Evolutionary conservation across 2,797 vertebrate species (phyloP).

Genomic region (Spondyliosoma cantharus): DNA sequence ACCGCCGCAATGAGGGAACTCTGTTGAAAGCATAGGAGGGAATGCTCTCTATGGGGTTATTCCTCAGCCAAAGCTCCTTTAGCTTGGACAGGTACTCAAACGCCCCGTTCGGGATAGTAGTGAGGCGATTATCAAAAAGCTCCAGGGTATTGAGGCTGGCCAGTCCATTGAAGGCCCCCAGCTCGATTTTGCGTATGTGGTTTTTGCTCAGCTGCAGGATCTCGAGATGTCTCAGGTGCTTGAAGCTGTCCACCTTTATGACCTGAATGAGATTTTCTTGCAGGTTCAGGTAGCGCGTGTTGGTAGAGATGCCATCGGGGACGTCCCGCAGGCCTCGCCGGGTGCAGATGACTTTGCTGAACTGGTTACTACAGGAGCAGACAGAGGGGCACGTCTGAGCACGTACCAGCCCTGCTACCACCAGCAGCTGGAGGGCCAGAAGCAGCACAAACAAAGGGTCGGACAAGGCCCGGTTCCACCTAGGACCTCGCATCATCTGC

Average conservation of each 20-base stretch:
- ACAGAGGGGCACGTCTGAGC: constrained; percentile 99
- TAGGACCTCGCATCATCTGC: constrained; percentile 99
- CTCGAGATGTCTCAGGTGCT: constrained; percentile 97
- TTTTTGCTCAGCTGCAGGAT: constrained; percentile 99
- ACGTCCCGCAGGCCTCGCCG: constrained; percentile 96
- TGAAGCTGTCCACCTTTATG: constrained; percentile 99
- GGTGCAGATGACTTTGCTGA: constrained; percentile 99
- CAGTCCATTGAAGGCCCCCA: constrained; percentile 99
- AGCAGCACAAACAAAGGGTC: constrained; percentile 99
- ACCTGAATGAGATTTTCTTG: constrained; percentile 99
- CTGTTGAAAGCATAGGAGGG: constrained; percentile 99
- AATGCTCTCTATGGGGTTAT: constrained; percentile 99
- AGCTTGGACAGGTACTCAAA: constrained; percentile 99
- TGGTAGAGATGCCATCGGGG: constrained; percentile 98
- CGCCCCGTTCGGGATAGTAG: constrained; percentile 98
- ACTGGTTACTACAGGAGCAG: constrained; percentile 99
- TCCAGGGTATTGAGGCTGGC: constrained; percentile 99
- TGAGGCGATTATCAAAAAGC: constrained; percentile 99
- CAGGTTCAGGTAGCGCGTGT: constrained; percentile 97
- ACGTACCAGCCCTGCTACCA: constrained; percentile 97
- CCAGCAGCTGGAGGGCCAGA: constrained; percentile 98
- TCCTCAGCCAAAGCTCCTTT: constrained; percentile 98
- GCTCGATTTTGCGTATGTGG: constrained; percentile 99
- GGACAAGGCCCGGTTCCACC: constrained; percentile 99
- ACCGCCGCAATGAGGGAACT: constrained; percentile 94